These are phyloP conservation scores for Chrysolina haemoptera DNA, from an alignment of 2,888 invertebrate genomes.

Conservation along the genomic window DNA sequence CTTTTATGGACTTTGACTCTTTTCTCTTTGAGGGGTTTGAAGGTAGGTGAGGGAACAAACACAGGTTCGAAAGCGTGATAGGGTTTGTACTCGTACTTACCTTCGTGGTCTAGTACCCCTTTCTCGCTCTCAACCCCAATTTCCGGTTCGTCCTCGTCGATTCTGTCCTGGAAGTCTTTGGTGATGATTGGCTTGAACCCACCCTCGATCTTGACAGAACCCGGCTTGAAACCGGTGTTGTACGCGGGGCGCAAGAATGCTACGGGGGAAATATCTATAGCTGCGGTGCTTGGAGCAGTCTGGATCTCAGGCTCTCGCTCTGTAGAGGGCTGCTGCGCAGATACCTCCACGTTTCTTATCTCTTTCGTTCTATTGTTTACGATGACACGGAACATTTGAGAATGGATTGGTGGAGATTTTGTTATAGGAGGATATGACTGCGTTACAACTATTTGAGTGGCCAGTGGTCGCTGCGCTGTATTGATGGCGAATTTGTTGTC, in stretches of 20 bases:
- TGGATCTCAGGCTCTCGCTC: conserved; percentile 61
- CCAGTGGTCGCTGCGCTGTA: not conserved
- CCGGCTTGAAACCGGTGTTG: conserved; percentile 86
- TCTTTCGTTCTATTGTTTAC: conserved; percentile 35
- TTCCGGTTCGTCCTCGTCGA: conserved; percentile 66
- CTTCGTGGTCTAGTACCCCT: conserved; percentile 66
- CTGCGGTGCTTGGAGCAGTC: conserved; percentile 51
- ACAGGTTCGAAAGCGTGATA: conserved; percentile 84
- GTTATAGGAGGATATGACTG: conserved; percentile 34
- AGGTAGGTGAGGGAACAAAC: conserved; percentile 85
- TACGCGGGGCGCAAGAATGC: conserved; percentile 71
- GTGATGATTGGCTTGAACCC: conserved; percentile 86
- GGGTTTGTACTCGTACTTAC: conserved; percentile 70
- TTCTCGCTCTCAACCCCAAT: conserved; percentile 71
- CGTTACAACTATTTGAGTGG: conserved; percentile 11
- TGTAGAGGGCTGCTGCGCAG: conserved; percentile 64
- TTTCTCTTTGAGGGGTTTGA: conserved; percentile 71
- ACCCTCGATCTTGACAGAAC: conserved; percentile 85
- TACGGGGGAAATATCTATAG: conserved; percentile 40
- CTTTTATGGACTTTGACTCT: conserved; percentile 54
- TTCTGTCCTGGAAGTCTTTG: conserved; percentile 73
- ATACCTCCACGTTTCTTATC: conserved; percentile 62
- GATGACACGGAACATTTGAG: conserved; percentile 33
- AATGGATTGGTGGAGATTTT: conserved; percentile 39
- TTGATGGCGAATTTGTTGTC: conserved; percentile 12